Evolutionary conservation across 2,113 vertebrate genomes (phyloP).

Genomic region (Leptocoma aspasia): DNA sequence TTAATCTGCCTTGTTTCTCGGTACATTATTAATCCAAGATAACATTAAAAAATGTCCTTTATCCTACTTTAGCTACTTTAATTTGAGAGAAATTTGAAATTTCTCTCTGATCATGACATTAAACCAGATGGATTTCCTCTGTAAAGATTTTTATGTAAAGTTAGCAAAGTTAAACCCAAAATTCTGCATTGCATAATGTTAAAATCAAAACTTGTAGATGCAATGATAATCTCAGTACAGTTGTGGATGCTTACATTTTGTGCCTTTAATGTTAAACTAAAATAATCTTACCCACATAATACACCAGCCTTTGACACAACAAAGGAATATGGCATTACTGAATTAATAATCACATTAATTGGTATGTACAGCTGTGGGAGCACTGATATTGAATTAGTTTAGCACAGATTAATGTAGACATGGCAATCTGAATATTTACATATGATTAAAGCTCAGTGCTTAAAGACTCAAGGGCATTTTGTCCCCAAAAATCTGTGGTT

Average conservation of each 20-base stretch:
- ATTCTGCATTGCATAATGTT: neutral
- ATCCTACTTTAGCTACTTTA: too few relatives aligned
- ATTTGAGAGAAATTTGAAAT: too few relatives aligned
- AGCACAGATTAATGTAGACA: neutral
- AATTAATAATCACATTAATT: neutral
- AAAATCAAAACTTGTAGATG: neutral
- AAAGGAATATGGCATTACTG: neutral
- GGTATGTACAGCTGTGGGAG: neutral
- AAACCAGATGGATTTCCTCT: too few relatives aligned
- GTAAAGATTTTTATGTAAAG: neutral
- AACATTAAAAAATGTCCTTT: too few relatives aligned
- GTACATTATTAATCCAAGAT: neutral
- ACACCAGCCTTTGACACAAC: neutral
- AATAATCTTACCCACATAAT: neutral
- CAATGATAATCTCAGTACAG: neutral
- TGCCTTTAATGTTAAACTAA: neutral
- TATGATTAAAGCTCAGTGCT: neutral
- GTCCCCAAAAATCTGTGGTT: neutral
- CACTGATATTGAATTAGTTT: neutral
- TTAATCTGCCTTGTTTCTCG: neutral
- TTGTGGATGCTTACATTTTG: neutral
- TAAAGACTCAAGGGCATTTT: neutral
- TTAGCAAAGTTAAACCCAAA: neutral
- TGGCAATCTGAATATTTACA: neutral
- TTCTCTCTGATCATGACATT: too few relatives aligned